Evolutionary conservation across 2,797 vertebrate species (phyloP).

Genomic region (Alcedo atthis): DNA sequence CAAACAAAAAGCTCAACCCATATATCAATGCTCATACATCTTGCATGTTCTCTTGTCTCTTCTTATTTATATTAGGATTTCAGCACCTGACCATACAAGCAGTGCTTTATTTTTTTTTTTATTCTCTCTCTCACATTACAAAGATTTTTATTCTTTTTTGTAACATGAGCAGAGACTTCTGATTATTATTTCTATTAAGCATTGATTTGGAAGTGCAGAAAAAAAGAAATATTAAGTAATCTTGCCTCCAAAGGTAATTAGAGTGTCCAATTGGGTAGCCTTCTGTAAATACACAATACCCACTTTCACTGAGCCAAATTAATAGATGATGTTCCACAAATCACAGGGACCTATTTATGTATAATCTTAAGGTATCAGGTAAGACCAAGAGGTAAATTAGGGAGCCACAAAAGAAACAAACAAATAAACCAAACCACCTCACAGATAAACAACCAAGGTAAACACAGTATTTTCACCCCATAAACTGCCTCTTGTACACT

Average conservation of each 20-base stretch:
- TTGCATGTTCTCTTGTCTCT: neutral
- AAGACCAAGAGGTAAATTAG: neutral
- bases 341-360: neutral
- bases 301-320: neutral
- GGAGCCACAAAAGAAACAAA: neutral
- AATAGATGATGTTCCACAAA: neutral
- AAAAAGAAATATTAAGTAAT: slow-evolving; percentile 22
- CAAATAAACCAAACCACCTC: neutral
- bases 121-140: neutral
- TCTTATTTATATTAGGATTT: slow-evolving; percentile 20
- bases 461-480: neutral
- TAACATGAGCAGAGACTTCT: neutral
- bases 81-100: neutral
- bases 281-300: neutral
- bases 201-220: neutral
- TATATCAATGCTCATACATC: slow-evolving; percentile 20
- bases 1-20: neutral
- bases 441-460: neutral
- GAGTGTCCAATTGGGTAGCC: neutral
- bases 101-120: neutral
- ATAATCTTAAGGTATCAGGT: neutral
- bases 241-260: slow-evolving; percentile 11
- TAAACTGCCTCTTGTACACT: neutral
- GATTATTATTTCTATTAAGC: slow-evolving; percentile 16
- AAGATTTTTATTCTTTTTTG: neutral